Conservation (phyloP, 2,113 vertebrate species). For the Anguilla japonica region DNA sequence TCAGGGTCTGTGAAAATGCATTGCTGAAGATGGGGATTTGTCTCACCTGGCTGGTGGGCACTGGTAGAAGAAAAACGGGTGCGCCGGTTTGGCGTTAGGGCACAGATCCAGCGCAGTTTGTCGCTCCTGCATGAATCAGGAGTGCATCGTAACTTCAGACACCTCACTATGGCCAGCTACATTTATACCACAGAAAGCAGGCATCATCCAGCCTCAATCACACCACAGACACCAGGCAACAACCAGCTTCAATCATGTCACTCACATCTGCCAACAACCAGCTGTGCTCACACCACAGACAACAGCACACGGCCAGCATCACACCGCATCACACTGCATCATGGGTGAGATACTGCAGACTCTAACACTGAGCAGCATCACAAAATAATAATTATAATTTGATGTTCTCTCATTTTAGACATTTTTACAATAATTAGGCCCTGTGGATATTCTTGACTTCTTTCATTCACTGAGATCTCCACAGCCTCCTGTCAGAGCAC, state of each 20-base stretch:
- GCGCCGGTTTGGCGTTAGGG: constrained; percentile 87
- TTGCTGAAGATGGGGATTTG: constrained; percentile 40
- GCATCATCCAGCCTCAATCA: background rate
- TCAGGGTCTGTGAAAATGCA: background rate
- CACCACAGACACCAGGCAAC: background rate
- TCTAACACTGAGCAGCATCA: too few species aligned
- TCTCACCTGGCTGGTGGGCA: constrained; percentile 82
- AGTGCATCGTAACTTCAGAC: constrained; percentile 5
- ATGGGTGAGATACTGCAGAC: too few species aligned
- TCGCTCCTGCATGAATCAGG: constrained; percentile 77
- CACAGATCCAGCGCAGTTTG: constrained; percentile 94
- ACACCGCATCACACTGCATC: too few species aligned
- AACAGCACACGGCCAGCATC: background rate
- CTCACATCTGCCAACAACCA: background rate
- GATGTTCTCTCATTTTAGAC: too few species aligned
- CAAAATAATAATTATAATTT: too few species aligned
- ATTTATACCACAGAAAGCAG: background rate
- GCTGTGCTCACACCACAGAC: background rate
- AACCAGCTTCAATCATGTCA: background rate
- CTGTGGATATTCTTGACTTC: too few species aligned
- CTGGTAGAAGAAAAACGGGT: constrained; percentile 90
- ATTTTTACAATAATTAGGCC: too few species aligned
- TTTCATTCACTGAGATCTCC: too few species aligned
- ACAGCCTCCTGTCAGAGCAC: too few species aligned
- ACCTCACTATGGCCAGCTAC: too few species aligned